Evolutionary conservation across 1,140 invertebrate species (phyloP), one percentile per base, ranked within the genome.

Genomic region (Probaryconus sp.): DNA sequence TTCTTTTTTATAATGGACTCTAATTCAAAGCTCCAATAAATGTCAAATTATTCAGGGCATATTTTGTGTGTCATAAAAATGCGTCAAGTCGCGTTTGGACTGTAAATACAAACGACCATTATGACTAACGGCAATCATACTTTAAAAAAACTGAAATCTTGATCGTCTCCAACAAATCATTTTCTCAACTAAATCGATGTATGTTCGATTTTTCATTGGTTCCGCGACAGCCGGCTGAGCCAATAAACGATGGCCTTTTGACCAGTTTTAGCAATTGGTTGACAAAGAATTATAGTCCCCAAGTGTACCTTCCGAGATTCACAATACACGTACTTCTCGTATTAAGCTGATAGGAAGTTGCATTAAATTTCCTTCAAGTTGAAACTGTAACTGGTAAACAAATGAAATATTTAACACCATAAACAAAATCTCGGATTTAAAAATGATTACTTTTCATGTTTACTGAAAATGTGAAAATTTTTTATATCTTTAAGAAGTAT

Each of bases 181-280:
- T 42, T 18, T 17, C 5, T 30, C 16, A 26, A 7, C 33, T 21
- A 33, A 68, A 50, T 68, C 37, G 43, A 58, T 51, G 42, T 33
- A 13, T 7, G 43, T 33, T 67, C 51, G 33, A 56, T 47, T 65
- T 65, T 65, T 65, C 31, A 63, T 63, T 42, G 45, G 24, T 40
- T 50, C 35, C 28, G 9, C 43, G 43, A 61, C 56, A 61, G 43
- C 45, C 13, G 31, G 56, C 33, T 13, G 47, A 26, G 10, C 58
- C 48, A 53, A 53, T 64, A 53, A 64, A 64, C 48, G 60, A 53
- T 37, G 47, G 37, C 48, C 48, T 42, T 65, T 55, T 55, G 61
- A 55, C 61, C 48, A 38, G 61, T 53, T 65, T 65, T 65, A 64
- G 60, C 30, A 51, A 64, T 45, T 64, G 60, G 37, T 13, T 64